These are phyloP conservation scores for Thamnaconus septentrionalis DNA, from an alignment of 2,113 vertebrate genomes.

Conservation along the genomic window DNA sequence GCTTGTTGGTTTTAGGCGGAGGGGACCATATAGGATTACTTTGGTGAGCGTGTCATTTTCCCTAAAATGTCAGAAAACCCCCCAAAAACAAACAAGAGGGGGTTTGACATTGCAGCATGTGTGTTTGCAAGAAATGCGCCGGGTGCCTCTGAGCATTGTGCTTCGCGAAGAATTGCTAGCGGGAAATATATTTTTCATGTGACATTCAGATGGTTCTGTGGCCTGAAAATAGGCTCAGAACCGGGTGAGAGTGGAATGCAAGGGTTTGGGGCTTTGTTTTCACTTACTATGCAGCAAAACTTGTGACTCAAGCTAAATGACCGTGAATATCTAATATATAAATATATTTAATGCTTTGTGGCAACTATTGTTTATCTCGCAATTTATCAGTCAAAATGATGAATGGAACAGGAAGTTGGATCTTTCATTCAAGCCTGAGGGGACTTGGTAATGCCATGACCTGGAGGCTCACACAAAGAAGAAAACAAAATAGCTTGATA, in stretches of 20 bases:
- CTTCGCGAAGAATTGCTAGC: conserved; percentile 46
- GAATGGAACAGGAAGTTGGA: background rate
- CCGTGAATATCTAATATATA: background rate
- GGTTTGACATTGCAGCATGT: background rate
- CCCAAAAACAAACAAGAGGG: background rate
- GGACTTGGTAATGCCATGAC: background rate
- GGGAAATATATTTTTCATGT: conserved; percentile 55
- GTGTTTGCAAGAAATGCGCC: conserved; percentile 25
- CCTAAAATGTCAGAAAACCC: background rate
- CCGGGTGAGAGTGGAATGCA: conserved; percentile 32
- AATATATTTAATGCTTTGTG: background rate
- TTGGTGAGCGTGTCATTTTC: background rate
- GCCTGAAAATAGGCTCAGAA: conserved; percentile 36
- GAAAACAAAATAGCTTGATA: no score
- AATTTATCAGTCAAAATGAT: background rate
- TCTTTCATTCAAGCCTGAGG: background rate
- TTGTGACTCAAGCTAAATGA: conserved; percentile 17
- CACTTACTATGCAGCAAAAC: background rate
- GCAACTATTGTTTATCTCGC: background rate
- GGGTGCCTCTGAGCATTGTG: conserved; percentile 10
- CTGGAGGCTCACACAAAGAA: no score
- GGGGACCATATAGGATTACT: no score
- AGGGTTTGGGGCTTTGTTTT: conserved; percentile 18
- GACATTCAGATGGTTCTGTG: conserved; percentile 51
- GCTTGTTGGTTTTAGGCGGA: no score